These are phyloP conservation scores for Mylabris phalerata DNA, from an alignment of 1,140 invertebrate species.

Conservation along the genomic window DNA sequence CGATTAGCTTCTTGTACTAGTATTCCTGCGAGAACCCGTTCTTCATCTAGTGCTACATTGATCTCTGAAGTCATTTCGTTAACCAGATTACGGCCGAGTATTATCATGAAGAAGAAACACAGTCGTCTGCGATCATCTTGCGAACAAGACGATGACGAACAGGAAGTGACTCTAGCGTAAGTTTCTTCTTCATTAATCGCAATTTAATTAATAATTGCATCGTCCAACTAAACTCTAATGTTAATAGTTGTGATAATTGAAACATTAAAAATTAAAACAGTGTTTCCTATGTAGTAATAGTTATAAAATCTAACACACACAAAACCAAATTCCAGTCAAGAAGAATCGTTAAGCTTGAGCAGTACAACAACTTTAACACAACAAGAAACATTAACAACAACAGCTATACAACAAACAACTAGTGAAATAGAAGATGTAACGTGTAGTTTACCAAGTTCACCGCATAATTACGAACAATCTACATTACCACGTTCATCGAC, in stretches of 20 bases:
- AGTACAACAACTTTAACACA: slow-evolving; percentile 36
- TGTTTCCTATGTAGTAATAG: no score
- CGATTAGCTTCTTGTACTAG: slow-evolving; percentile 40
- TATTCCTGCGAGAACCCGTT: slow-evolving; percentile 42
- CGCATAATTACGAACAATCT: slow-evolving; percentile 38
- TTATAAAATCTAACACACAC: slow-evolving; percentile 6
- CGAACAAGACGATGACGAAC: slow-evolving; percentile 32
- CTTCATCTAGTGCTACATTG: slow-evolving; percentile 52
- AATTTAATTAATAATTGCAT: no score
- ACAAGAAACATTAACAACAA: slow-evolving; percentile 22
- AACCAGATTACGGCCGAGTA: slow-evolving; percentile 46
- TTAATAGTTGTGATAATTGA: no score
- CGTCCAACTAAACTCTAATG: no score
- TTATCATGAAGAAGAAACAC: slow-evolving; percentile 42
- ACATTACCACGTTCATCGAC: slow-evolving; percentile 29
- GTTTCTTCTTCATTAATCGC: not conserved
- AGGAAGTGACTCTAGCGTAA: slow-evolving; percentile 37
- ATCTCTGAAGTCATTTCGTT: slow-evolving; percentile 65
- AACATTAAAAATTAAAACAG: no score
- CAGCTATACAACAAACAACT: slow-evolving; percentile 15
- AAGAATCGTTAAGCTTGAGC: slow-evolving; percentile 30
- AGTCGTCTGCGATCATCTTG: slow-evolving; percentile 45
- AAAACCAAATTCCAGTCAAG: slow-evolving; percentile 23
- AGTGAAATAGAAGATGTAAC: slow-evolving; percentile 37
- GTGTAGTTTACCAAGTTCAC: slow-evolving; percentile 41